These are phyloP conservation scores for Setipinna tenuifilis DNA, from an alignment of 2,797 vertebrate genomes.

Conservation along the genomic window DNA sequence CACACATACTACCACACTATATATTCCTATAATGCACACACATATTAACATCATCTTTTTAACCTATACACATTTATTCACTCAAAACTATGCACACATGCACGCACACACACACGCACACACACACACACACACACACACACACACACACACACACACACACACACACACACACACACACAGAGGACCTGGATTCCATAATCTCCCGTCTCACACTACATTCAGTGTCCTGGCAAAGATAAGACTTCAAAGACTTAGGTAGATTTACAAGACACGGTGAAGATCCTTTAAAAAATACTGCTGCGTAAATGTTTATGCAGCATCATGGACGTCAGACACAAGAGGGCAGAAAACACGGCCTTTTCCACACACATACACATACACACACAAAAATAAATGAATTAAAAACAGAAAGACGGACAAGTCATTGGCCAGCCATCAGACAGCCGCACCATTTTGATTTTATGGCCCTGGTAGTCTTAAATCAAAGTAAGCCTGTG, in stretches of 20 bases:
- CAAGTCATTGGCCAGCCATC: slow-evolving; percentile 48
- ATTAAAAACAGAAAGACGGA: slow-evolving; percentile 29
- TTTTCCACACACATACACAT: slow-evolving; percentile 35
- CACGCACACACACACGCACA: slow-evolving; percentile 16
- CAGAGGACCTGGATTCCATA: slow-evolving; percentile 50
- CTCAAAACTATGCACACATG: background rate
- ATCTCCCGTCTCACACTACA: slow-evolving; percentile 54
- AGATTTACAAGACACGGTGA: slow-evolving; percentile 81
- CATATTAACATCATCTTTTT: background rate
- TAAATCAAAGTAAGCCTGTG: slow-evolving; percentile 20
- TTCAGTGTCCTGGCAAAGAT: slow-evolving; percentile 74
- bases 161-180: slow-evolving; percentile 18
- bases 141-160: slow-evolving; percentile 6
- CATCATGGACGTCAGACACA: slow-evolving; percentile 76
- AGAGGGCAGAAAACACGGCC: slow-evolving; percentile 57
- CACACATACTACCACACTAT: slow-evolving; percentile 31
- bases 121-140: slow-evolving; percentile 23
- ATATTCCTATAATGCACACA: background rate
- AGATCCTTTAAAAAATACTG: slow-evolving; percentile 84
- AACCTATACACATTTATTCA: background rate
- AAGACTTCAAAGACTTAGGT: slow-evolving; percentile 87
- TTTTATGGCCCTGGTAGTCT: background rate
- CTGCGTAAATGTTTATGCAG: slow-evolving; percentile 91
- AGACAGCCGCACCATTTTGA: slow-evolving; percentile 48
- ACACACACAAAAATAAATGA: background rate